These are phyloP conservation scores for Ditula angustiorana DNA, from an alignment of 2,888 invertebrate genomes.

Conservation along the genomic window DNA sequence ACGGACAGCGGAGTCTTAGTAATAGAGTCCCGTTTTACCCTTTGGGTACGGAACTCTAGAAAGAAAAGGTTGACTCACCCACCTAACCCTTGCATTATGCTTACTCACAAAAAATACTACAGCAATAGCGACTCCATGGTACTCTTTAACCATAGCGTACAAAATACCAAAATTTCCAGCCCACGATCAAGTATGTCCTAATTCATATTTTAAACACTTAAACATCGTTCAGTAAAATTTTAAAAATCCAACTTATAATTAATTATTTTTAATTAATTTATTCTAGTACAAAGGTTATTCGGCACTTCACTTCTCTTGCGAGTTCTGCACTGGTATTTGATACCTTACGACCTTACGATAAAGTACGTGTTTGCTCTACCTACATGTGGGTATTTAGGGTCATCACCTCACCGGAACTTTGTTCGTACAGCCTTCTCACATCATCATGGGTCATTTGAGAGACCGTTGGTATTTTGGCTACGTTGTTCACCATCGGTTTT, in stretches of 20 bases:
- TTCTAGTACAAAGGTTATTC: constrained; percentile 36
- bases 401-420: constrained; percentile 64
- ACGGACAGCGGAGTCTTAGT: too few relatives aligned
- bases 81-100: too few relatives aligned
- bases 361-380: constrained; percentile 15
- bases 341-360: constrained; percentile 26
- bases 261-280: too few relatives aligned
- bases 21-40: too few relatives aligned
- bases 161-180: too few relatives aligned
- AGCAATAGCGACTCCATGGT: too few relatives aligned
- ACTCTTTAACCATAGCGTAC: too few relatives aligned
- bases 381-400: constrained; percentile 73
- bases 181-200: too few relatives aligned
- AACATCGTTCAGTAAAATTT: constrained; percentile 8
- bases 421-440: constrained; percentile 72
- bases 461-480: constrained; percentile 67
- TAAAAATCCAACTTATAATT: constrained; percentile 20
- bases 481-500: constrained; percentile 65
- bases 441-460: constrained; percentile 77
- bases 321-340: constrained; percentile 40
- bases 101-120: too few relatives aligned
- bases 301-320: constrained; percentile 43
- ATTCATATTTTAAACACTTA: too few relatives aligned
- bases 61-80: too few relatives aligned
- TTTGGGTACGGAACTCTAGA: too few relatives aligned